A percentile compares a stretch with the other conserved stretches of the same genome.
Conservation (phyloP, 1,140 invertebrate genomes). For the Matsumurasca onukii region DNA sequence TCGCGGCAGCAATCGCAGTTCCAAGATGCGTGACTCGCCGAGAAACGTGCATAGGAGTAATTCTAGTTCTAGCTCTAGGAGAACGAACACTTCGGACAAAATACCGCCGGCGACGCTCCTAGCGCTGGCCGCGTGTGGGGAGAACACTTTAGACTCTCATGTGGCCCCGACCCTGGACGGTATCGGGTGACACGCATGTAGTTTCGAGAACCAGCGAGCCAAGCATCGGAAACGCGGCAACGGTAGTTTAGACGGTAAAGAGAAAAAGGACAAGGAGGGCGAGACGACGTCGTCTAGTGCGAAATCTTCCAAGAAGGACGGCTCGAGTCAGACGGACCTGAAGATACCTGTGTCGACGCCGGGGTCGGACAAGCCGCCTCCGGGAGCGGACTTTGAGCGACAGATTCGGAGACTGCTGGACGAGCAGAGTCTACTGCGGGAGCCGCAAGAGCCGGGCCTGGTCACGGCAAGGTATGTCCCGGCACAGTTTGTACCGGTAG, state of each 20-base stretch:
- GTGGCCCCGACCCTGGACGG: constrained; percentile 43
- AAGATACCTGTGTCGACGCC: constrained; percentile 31
- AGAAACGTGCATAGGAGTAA: constrained; percentile 22
- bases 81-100: constrained; percentile 43
- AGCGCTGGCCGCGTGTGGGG: constrained; percentile 45
- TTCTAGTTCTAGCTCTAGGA: constrained; percentile 25
- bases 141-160: constrained; percentile 46
- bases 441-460: constrained; percentile 35
- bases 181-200: constrained; percentile 60
- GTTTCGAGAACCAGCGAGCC: constrained; percentile 56
- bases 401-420: constrained; percentile 71
- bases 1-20: constrained; percentile 34
- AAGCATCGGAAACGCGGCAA: constrained; percentile 26
- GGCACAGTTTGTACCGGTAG: constrained; percentile 31
- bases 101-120: constrained; percentile 51
- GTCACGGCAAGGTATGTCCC: constrained; percentile 34
- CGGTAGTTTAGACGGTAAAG: constrained; percentile 42
- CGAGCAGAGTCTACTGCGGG: constrained; percentile 63
- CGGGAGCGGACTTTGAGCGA: constrained; percentile 37
- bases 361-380: constrained; percentile 15
- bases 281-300: constrained; percentile 44
- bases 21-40: constrained; percentile 25
- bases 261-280: constrained; percentile 52
- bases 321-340: constrained; percentile 61
- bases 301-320: constrained; percentile 55